Conservation (phyloP, 53 echinoderm and acorn worm species). For the Hippasteria phrygiana region DNA sequence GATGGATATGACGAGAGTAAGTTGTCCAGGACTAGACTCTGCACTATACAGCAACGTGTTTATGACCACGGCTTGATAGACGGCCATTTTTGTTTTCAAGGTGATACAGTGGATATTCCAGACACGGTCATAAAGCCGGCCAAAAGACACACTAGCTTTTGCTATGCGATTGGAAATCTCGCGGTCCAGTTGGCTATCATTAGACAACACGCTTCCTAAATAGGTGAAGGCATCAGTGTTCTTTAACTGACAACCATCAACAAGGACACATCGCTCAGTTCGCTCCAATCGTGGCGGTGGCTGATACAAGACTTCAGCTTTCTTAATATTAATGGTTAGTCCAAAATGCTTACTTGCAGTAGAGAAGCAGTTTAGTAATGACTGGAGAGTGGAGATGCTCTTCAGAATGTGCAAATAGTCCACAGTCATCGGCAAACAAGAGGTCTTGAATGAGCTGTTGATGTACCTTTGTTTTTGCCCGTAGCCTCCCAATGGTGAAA, state of each 20-base stretch:
- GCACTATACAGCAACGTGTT: no score
- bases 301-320: constrained; percentile 5
- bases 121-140: constrained; percentile 3
- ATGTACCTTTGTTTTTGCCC: no score
- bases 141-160: constrained; percentile 34
- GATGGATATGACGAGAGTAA: background rate
- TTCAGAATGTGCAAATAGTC: constrained; percentile 16
- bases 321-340: background rate
- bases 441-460: background rate
- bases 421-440: constrained; percentile 29
- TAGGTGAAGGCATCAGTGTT: constrained; percentile 16
- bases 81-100: constrained; percentile 3
- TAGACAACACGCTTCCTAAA: constrained; percentile 13
- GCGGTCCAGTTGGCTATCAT: no score
- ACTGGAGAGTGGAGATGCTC: background rate
- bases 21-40: constrained; percentile 9
- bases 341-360: background rate
- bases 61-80: constrained; percentile 18
- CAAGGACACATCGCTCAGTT: background rate
- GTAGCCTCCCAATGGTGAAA: no score
- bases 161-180: constrained; percentile 6
- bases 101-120: constrained; percentile 14
- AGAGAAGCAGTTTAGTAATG: background rate
- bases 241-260: constrained; percentile 2
- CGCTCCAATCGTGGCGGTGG: background rate